A percentile compares a stretch with the other conserved stretches of the same genome.
These are phyloP conservation scores for Hyperoodon ampullatus DNA, from an alignment of 2,113 vertebrate genomes.

Conservation along the genomic window DNA sequence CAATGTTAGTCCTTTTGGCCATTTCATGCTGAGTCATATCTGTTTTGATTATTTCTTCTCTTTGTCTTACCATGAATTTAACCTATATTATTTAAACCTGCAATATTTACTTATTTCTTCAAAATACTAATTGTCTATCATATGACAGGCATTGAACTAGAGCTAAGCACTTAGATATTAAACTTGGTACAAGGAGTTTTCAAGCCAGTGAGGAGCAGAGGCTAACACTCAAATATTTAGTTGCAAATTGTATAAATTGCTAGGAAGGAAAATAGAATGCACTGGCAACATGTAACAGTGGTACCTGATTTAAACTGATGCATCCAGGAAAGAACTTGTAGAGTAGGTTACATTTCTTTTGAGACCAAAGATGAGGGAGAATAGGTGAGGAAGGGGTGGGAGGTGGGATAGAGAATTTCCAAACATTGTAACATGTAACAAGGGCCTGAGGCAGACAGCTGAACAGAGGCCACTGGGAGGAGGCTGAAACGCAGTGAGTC, in stretches of 20 bases:
- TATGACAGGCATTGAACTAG: not conserved
- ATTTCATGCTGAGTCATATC: not conserved
- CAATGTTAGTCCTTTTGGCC: not conserved
- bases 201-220: not conserved
- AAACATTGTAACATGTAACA: not conserved
- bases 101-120: not conserved
- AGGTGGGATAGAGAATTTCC: not conserved
- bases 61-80: not conserved
- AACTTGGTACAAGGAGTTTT: not conserved
- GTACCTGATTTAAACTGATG: not conserved
- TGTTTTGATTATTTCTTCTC: slow-evolving; percentile 14
- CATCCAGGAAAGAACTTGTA: not conserved
- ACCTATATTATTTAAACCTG: not conserved
- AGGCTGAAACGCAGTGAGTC: not conserved
- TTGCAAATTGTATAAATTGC: not conserved
- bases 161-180: not conserved
- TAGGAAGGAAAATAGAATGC: not conserved
- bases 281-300: not conserved
- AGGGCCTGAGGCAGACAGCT: not conserved
- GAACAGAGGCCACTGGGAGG: fast-evolving
- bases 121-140: not conserved
- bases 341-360: not conserved
- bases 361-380: not conserved
- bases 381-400: not conserved
- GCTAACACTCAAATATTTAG: not conserved